Evolutionary conservation across 2,113 vertebrate genomes (phyloP).

Genomic region (Panthera leo): DNA sequence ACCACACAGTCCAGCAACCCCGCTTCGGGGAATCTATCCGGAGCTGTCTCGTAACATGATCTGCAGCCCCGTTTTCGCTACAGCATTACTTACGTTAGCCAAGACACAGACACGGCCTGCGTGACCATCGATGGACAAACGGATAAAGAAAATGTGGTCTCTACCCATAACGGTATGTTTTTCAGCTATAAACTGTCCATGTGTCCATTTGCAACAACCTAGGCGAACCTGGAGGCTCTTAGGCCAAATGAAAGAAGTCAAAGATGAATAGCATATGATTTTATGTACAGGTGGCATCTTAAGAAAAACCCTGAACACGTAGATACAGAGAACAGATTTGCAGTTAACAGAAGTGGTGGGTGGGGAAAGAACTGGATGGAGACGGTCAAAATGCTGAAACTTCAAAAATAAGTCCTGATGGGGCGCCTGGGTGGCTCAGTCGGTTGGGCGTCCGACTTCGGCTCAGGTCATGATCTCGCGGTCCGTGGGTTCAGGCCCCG

Average conservation of each 20-base stretch:
- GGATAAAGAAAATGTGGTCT: neutral
- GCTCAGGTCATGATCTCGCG: neutral
- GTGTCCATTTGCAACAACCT: neutral
- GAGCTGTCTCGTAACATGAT: rapidly evolving
- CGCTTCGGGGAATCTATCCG: neutral
- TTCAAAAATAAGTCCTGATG: neutral
- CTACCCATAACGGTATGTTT: neutral
- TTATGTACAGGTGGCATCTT: neutral
- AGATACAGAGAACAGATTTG: neutral
- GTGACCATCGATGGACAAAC: neutral
- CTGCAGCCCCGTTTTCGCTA: neutral
- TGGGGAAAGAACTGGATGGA: neutral
- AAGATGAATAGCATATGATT: neutral
- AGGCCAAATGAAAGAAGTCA: neutral
- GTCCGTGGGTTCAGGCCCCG: neutral
- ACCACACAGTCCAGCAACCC: neutral
- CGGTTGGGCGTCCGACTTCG: neutral
- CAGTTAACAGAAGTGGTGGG: neutral
- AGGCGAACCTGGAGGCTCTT: neutral
- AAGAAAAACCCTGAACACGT: neutral
- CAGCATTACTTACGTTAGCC: neutral
- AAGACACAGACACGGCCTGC: neutral
- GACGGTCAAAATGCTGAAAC: neutral
- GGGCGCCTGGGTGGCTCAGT: neutral
- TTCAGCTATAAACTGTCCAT: neutral